phyloP scores from a whole-genome alignment of 2,888 invertebrate species.

The Pristionchus mayeri region DNA sequence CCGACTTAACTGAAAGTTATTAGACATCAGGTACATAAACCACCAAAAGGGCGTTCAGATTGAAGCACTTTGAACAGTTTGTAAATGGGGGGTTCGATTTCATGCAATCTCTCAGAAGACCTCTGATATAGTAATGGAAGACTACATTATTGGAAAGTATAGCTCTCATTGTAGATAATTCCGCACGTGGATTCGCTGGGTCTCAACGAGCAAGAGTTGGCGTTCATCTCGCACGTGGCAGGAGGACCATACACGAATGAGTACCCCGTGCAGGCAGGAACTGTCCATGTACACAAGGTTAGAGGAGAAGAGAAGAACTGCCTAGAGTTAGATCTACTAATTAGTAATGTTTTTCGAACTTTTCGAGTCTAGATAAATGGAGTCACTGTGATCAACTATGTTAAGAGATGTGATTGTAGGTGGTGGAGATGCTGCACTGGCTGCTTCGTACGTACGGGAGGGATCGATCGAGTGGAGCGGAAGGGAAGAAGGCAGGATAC shows the following conservation, averaged over 20 bases:
- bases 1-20: too few relatives aligned
- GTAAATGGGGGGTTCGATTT: too few relatives aligned
- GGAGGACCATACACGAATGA: conserved; percentile 77
- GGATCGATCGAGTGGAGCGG: conserved; percentile 71
- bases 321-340: background rate
- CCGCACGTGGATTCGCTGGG: conserved; percentile 77
- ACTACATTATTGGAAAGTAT: background rate
- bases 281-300: conserved; percentile 77
- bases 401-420: too few relatives aligned
- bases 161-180: conserved; percentile 75
- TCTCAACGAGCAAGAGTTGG: conserved; percentile 79
- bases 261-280: conserved; percentile 73
- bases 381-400: too few relatives aligned
- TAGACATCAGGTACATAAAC: too few relatives aligned
- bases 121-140: too few relatives aligned
- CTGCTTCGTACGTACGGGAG: conserved; percentile 77
- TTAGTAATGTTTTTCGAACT: too few relatives aligned
- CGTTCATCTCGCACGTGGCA: conserved; percentile 77
- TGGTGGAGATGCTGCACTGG: conserved; percentile 79
- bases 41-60: too few relatives aligned
- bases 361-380: too few relatives aligned
- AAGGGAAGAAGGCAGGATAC: conserved; percentile 66
- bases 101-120: too few relatives aligned
- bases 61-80: too few relatives aligned
- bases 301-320: conserved; percentile 40